These are phyloP conservation scores for Alsophila aescularia DNA, from an alignment of 2,888 invertebrate species.

Conservation along the genomic window DNA sequence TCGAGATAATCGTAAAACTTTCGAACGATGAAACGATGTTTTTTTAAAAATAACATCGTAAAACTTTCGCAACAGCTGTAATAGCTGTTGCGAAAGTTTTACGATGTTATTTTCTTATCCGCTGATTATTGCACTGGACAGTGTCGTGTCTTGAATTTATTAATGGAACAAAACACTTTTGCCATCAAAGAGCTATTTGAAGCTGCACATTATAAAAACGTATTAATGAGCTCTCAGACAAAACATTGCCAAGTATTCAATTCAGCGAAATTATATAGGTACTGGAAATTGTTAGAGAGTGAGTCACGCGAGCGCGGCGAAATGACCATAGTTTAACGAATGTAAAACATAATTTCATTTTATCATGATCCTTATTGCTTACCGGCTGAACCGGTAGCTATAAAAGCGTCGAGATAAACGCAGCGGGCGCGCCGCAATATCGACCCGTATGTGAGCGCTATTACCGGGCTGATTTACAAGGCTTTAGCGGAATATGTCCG, in stretches of 20 bases:
- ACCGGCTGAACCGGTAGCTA: slow-evolving; percentile 15
- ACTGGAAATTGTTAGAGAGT: slow-evolving; percentile 4
- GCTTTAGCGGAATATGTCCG: slow-evolving; percentile 63
- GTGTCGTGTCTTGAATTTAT: slow-evolving; percentile 8
- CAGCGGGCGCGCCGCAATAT: slow-evolving; percentile 34
- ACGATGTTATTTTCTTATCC: slow-evolving; percentile 22
- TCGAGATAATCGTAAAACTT: slow-evolving; percentile 34
- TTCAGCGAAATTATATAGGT: not conserved
- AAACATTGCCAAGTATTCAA: slow-evolving; percentile 19
- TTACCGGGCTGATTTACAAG: slow-evolving; percentile 70
- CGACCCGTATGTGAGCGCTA: slow-evolving; percentile 52
- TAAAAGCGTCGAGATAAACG: slow-evolving; percentile 20
- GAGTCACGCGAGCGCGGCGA: slow-evolving; percentile 8
- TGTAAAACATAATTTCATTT: slow-evolving; percentile 20
- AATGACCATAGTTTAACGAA: slow-evolving; percentile 6
- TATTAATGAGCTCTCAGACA: slow-evolving; percentile 5
- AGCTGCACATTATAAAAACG: slow-evolving; percentile 12
- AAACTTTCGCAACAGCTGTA: slow-evolving; percentile 35
- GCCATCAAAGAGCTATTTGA: slow-evolving; percentile 16
- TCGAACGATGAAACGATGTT: too few species aligned
- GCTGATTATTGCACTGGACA: slow-evolving; percentile 12
- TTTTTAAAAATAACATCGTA: slow-evolving; percentile 20
- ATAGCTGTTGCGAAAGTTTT: slow-evolving; percentile 35
- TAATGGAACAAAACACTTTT: slow-evolving; percentile 10
- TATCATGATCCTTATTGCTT: slow-evolving; percentile 18